phyloP scores from a whole-genome alignment of 2,113 vertebrate genomes.

The Canis aureus region DNA sequence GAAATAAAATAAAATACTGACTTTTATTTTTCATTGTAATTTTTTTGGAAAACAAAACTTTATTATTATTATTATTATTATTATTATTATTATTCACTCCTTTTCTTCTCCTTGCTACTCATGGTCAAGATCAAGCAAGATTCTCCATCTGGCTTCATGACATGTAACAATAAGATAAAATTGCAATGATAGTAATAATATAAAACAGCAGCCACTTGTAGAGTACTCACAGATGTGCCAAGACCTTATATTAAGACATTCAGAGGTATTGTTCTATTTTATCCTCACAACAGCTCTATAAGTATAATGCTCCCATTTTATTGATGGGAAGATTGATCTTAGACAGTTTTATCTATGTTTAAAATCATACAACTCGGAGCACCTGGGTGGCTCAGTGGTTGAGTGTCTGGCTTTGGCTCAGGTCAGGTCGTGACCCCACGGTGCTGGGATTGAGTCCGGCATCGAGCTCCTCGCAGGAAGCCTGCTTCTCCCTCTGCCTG shows the following conservation, averaged over 20 bases:
- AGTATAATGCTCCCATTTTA: slow-evolving; percentile 24
- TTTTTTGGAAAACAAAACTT: not conserved
- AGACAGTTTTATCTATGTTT: not conserved
- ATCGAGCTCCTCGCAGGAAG: too few species aligned
- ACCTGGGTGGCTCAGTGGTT: too few species aligned
- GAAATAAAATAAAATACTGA: not conserved
- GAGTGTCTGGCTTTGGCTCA: too few species aligned
- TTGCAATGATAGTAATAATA: not conserved
- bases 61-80: not conserved
- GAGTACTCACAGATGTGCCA: not conserved
- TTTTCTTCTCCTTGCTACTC: not conserved
- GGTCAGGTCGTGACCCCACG: too few species aligned
- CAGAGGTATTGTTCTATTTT: not conserved
- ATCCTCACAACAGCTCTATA: not conserved
- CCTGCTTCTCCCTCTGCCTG: too few species aligned
- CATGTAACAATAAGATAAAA: slow-evolving; percentile 10
- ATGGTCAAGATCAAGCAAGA: not conserved
- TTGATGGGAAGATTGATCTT: not conserved
- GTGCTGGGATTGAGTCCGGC: too few species aligned
- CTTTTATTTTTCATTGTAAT: slow-evolving; percentile 25
- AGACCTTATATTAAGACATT: not conserved
- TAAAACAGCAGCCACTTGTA: not conserved
- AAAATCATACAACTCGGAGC: not conserved
- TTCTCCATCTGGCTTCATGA: not conserved
- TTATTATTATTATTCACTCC: not conserved